phyloP scores from a whole-genome alignment of 2,797 vertebrate species.

The Avahi laniger region DNA sequence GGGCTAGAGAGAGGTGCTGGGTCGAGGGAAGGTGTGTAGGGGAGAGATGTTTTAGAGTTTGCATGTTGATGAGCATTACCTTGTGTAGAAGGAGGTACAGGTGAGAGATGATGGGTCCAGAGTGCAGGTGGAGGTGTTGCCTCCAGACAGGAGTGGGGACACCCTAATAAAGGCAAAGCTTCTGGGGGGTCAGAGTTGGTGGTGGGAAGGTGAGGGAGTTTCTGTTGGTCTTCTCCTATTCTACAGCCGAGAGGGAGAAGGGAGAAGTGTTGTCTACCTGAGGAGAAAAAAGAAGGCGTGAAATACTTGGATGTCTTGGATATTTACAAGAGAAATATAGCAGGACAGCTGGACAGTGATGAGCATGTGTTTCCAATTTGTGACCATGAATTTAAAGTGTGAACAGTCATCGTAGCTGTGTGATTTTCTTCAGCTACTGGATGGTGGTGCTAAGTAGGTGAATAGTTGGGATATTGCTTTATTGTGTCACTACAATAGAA shows the following conservation, averaged over 20 bases:
- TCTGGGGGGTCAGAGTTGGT: not conserved
- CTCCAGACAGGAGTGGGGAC: not conserved
- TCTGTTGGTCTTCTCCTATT: not conserved
- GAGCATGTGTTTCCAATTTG: not conserved
- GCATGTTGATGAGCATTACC: not conserved
- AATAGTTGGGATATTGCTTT: not conserved
- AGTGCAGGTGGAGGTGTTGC: not conserved
- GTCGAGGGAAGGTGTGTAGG: not conserved
- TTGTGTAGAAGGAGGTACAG: not conserved
- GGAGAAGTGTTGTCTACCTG: not conserved
- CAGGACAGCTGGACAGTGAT: not conserved
- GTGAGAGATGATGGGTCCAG: not conserved
- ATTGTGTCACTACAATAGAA: not conserved
- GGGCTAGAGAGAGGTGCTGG: not conserved
- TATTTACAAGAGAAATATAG: not conserved
- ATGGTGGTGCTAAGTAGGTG: not conserved
- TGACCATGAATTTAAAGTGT: not conserved
- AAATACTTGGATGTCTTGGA: not conserved
- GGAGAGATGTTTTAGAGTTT: not conserved
- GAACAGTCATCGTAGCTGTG: not conserved
- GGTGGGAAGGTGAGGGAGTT: too few species aligned
- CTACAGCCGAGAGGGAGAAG: not conserved
- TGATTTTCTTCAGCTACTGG: not conserved
- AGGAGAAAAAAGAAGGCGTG: not conserved
- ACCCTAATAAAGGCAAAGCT: not conserved